A percentile compares a stretch with the other conserved stretches of the same genome.
phyloP scores from a whole-genome alignment of 1,140 invertebrate species.

The Atopsyche davidsoni region DNA sequence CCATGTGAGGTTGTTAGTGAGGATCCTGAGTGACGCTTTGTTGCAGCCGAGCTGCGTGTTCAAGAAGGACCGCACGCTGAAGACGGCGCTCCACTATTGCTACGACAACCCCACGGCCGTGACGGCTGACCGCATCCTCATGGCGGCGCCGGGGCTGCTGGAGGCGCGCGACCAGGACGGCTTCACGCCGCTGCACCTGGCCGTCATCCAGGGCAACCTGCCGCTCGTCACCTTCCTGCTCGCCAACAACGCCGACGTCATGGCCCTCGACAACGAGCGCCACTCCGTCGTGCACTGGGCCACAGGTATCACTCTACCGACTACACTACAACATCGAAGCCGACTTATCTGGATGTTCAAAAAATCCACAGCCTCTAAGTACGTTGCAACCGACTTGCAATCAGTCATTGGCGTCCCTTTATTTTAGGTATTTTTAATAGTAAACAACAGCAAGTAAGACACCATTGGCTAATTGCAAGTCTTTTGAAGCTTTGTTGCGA shows the following conservation, averaged over 20 bases:
- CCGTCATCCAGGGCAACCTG: slow-evolving; percentile 85
- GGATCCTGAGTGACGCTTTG: no score
- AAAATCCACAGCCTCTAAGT: no score
- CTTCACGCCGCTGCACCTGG: slow-evolving; percentile 87
- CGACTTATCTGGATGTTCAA: no score
- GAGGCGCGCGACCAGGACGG: slow-evolving; percentile 85
- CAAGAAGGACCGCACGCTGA: slow-evolving; percentile 73
- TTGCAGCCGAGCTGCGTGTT: slow-evolving; percentile 55
- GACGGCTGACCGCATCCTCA: slow-evolving; percentile 62
- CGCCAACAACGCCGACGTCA: slow-evolving; percentile 78
- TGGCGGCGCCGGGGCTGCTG: slow-evolving; percentile 71
- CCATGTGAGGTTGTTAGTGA: no score
- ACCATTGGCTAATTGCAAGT: no score
- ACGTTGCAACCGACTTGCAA: no score
- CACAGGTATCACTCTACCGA: no score
- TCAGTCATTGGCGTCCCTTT: no score
- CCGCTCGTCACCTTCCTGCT: slow-evolving; percentile 74
- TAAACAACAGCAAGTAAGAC: no score
- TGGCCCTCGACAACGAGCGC: slow-evolving; percentile 83
- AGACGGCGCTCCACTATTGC: slow-evolving; percentile 90
- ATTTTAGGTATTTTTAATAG: no score
- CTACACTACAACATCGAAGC: no score
- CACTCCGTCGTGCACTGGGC: slow-evolving; percentile 99
- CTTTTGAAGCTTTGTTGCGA: no score
- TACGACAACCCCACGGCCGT: slow-evolving; percentile 59